Evolutionary conservation across 2,797 vertebrate species (phyloP).

Genomic region (Pangasius djambal): DNA sequence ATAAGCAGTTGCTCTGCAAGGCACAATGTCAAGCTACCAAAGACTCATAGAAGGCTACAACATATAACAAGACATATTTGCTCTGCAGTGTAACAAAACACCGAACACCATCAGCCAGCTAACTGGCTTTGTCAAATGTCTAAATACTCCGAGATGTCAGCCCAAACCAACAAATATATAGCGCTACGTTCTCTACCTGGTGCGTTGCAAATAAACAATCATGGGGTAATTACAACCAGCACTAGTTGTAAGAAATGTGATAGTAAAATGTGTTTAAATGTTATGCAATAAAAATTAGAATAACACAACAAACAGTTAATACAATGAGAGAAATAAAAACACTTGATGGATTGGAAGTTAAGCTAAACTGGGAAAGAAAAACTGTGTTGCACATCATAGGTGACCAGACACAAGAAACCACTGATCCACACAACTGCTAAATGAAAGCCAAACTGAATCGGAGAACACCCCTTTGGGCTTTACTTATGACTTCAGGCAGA

Average conservation of each 20-base stretch:
- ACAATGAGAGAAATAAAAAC: conserved; percentile 42
- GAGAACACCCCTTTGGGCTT: background rate
- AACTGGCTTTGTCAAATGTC: conserved; percentile 53
- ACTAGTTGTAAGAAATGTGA: conserved; percentile 42
- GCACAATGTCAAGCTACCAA: conserved; percentile 67
- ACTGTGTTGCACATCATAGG: conserved; percentile 17
- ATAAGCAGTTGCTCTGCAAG: conserved; percentile 73
- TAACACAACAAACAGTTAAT: conserved; percentile 47
- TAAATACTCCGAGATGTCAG: conserved; percentile 41
- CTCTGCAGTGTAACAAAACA: conserved; percentile 53
- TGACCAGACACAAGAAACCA: background rate
- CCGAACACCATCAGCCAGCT: conserved; percentile 47
- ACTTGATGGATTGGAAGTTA: conserved; percentile 22
- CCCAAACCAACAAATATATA: conserved; percentile 27
- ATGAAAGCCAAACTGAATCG: conserved; percentile 12
- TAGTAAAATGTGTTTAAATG: conserved; percentile 48
- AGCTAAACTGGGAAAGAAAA: conserved; percentile 2
- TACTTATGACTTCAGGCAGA: conserved; percentile 20
- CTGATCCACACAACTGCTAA: conserved; percentile 7
- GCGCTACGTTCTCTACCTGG: conserved; percentile 48
- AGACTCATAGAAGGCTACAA: conserved; percentile 42
- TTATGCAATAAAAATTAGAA: conserved; percentile 41
- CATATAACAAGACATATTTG: conserved; percentile 46
- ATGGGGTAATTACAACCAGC: conserved; percentile 38
- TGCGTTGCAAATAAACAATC: conserved; percentile 40